Conservation (phyloP, 2,113 vertebrate species). For the Tragelaphus buxtoni region DNA sequence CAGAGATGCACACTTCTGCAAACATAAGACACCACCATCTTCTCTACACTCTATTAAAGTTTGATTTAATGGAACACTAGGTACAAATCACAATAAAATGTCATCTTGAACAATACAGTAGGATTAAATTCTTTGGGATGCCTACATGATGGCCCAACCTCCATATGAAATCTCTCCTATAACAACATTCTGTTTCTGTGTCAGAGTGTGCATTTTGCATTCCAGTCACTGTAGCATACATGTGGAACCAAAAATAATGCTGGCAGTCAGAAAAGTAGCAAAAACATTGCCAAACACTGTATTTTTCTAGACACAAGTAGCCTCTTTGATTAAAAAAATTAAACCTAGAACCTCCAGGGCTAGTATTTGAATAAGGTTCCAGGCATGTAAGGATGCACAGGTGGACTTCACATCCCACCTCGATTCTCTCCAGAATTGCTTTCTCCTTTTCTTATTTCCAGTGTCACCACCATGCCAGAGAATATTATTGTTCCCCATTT, state of each 20-base stretch:
- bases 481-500: background rate
- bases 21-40: conserved; percentile 2
- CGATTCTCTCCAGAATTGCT: background rate
- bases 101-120: conserved; percentile 22
- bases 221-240: background rate
- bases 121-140: background rate
- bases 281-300: conserved; percentile 10
- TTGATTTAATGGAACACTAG: conserved; percentile 28
- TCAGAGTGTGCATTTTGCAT: background rate
- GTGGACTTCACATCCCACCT: background rate
- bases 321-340: conserved; percentile 17
- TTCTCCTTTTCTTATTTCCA: background rate
- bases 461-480: background rate
- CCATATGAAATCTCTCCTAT: background rate
- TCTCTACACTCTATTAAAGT: background rate
- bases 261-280: background rate
- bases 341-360: background rate
- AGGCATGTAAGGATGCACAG: background rate
- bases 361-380: background rate
- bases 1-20: conserved; percentile 1
- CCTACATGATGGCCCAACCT: background rate
- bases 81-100: conserved; percentile 1
- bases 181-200: background rate
- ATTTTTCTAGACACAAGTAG: background rate
- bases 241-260: background rate